A percentile compares a stretch with the other conserved stretches of the same genome.
These are phyloP conservation scores for Zosterops lateralis DNA, from an alignment of 2,113 vertebrate species.

Conservation along the genomic window DNA sequence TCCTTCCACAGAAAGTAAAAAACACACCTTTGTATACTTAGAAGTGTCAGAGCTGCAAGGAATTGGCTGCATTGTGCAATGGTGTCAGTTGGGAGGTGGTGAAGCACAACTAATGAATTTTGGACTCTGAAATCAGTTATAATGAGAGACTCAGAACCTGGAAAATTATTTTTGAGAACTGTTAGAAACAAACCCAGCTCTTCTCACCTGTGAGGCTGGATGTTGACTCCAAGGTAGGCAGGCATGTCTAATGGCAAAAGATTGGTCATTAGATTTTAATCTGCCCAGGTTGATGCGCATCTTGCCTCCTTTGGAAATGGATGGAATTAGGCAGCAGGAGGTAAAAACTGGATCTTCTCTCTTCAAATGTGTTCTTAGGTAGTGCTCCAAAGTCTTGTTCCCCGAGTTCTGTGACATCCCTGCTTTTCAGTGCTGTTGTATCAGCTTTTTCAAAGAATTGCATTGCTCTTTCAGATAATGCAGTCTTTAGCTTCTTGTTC, in stretches of 20 bases:
- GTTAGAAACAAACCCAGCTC: background rate
- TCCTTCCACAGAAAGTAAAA: background rate
- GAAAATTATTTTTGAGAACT: background rate
- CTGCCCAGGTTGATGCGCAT: background rate
- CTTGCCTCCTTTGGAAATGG: background rate
- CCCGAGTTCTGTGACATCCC: background rate
- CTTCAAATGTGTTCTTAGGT: background rate
- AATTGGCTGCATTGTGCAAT: background rate
- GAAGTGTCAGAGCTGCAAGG: background rate
- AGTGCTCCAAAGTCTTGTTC: background rate
- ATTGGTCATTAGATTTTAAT: background rate
- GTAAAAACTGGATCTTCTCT: background rate
- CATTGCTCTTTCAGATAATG: background rate
- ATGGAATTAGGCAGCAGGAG: background rate
- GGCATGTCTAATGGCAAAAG: background rate
- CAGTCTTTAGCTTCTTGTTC: background rate
- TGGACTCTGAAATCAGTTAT: background rate
- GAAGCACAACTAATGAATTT: slow-evolving; percentile 1
- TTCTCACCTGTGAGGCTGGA: background rate
- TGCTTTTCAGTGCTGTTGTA: background rate
- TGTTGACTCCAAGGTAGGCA: background rate
- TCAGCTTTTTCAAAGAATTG: background rate
- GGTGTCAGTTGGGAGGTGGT: background rate
- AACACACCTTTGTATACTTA: background rate
- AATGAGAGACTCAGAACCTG: background rate